phyloP scores from a whole-genome alignment of 1,140 invertebrate species.

The Galendromus occidentalis region DNA sequence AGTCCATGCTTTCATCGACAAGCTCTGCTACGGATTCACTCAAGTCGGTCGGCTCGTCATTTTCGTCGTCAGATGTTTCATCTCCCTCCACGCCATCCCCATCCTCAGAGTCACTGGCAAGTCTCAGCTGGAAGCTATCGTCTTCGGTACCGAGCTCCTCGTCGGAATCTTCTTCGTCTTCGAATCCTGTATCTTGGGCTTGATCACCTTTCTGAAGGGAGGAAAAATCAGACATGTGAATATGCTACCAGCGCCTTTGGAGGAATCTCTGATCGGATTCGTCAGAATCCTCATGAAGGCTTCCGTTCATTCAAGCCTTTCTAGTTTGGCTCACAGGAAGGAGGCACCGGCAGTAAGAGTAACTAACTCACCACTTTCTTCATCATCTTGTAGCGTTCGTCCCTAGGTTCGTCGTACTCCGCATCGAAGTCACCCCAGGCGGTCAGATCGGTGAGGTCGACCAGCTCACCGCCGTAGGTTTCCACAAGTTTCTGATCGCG shows the following conservation, averaged over 20 bases:
- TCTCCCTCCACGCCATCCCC: background rate
- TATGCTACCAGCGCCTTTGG: too few relatives aligned
- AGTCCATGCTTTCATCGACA: too few relatives aligned
- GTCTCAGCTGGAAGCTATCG: background rate
- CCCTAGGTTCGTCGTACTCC: background rate
- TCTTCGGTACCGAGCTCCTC: background rate
- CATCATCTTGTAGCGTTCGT: background rate
- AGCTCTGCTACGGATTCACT: too few relatives aligned
- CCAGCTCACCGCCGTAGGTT: background rate
- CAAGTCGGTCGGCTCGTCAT: background rate
- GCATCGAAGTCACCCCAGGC: background rate
- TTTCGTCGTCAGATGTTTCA: background rate
- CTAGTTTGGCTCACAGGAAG: too few relatives aligned
- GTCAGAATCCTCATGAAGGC: too few relatives aligned
- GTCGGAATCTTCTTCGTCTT: background rate
- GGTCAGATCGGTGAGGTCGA: slow-evolving; percentile 2
- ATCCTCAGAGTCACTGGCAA: background rate
- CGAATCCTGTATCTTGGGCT: background rate
- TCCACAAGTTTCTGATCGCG: background rate
- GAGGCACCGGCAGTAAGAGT: too few relatives aligned
- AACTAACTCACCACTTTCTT: slow-evolving; percentile 1
- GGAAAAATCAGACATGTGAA: too few relatives aligned
- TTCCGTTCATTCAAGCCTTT: too few relatives aligned
- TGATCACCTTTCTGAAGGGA: too few relatives aligned
- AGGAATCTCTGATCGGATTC: too few relatives aligned